Percentiles rank a stretch among this genome's conserved stretches.
These are phyloP conservation scores for Chironomus riparius DNA, from an alignment of 2,888 invertebrate genomes.

Conservation along the genomic window DNA sequence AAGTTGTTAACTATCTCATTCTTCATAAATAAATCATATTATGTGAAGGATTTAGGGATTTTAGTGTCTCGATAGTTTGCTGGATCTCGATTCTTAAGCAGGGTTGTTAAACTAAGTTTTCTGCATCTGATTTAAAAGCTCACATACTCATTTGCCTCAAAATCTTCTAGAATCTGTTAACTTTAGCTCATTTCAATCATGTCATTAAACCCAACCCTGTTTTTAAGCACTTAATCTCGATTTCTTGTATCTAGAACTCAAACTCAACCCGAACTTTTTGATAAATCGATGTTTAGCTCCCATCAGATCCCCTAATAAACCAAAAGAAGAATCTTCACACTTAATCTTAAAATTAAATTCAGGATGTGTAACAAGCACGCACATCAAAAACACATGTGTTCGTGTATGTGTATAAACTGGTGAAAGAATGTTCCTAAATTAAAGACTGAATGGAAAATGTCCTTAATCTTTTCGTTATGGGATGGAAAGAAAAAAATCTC, in stretches of 20 bases:
- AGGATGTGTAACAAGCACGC: constrained; percentile 13
- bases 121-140: too few species aligned
- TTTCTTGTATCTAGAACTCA: neutral
- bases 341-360: constrained; percentile 25
- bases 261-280: too few species aligned
- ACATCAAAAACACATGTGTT: neutral
- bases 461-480: constrained; percentile 10
- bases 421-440: constrained; percentile 9
- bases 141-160: too few species aligned
- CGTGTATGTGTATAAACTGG: neutral
- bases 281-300: neutral
- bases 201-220: too few species aligned
- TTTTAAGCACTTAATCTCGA: neutral
- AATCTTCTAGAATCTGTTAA: too few species aligned
- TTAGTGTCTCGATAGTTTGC: too few species aligned
- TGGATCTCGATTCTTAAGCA: too few species aligned
- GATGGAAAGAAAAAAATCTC: neutral
- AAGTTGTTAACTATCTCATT: too few species aligned
- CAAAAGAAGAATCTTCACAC: neutral
- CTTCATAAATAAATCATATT: too few species aligned
- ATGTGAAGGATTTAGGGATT: too few species aligned
- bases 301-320: neutral
- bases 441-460: neutral
- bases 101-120: too few species aligned
- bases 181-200: too few species aligned